A percentile compares a stretch with the other conserved stretches of the same genome.
Conservation (phyloP, 2,888 invertebrate genomes). For the Syrphus vitripennis region DNA sequence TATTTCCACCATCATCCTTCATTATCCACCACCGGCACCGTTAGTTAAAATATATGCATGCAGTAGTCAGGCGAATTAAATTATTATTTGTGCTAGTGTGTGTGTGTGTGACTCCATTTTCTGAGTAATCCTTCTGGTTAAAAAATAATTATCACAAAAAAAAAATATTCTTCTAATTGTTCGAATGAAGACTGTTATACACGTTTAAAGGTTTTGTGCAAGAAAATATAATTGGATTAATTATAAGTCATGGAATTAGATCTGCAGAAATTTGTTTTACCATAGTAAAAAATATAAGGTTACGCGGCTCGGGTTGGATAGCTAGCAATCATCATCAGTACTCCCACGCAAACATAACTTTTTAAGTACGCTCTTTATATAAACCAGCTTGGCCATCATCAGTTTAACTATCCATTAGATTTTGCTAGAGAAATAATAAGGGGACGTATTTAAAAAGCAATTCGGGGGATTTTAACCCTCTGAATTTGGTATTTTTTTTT, state of each 20-base stretch:
- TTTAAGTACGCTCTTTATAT: conserved; percentile 14
- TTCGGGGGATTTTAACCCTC: not conserved
- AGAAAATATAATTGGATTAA: conserved; percentile 67
- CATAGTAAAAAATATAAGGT: not conserved
- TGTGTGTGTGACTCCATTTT: not conserved
- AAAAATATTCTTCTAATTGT: conserved; percentile 60
- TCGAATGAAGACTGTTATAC: conserved; percentile 16
- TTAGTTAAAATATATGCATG: not conserved
- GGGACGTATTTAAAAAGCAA: not conserved
- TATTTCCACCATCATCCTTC: not conserved
- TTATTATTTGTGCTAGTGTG: not conserved
- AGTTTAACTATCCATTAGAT: conserved; percentile 46
- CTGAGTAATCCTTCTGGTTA: conserved; percentile 3
- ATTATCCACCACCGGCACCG: not conserved
- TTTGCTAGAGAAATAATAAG: not conserved
- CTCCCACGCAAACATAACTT: conserved; percentile 22
- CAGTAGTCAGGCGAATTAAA: not conserved
- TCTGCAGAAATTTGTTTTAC: conserved; percentile 36
- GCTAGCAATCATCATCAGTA: not conserved
- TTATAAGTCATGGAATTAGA: conserved; percentile 43
- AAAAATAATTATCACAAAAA: not conserved
- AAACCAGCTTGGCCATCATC: conserved; percentile 21
- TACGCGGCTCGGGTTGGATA: not conserved
- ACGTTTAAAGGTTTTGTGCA: conserved; percentile 45
- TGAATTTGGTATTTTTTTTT: too few species aligned